Evolutionary conservation across 2,113 vertebrate genomes (phyloP).

Genomic region (Fregata magnificens): DNA sequence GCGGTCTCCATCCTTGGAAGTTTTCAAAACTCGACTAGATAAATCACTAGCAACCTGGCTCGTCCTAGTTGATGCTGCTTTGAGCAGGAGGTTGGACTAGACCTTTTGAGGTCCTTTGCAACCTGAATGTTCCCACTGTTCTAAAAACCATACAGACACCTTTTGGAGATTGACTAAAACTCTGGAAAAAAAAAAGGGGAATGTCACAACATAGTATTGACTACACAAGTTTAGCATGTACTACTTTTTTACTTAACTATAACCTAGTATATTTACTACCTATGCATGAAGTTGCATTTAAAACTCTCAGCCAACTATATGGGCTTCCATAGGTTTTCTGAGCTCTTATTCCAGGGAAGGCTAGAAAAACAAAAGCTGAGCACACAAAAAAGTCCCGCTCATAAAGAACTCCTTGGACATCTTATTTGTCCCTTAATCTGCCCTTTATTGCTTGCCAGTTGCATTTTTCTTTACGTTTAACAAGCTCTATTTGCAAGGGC

Average conservation of each 20-base stretch:
- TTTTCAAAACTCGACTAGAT: not conserved
- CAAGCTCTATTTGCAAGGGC: slow-evolving; percentile 16
- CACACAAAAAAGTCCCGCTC: not conserved
- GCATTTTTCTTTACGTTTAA: slow-evolving; percentile 34
- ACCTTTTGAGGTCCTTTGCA: not conserved
- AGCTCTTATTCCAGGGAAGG: not conserved
- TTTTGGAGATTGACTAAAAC: not conserved
- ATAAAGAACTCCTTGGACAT: not conserved
- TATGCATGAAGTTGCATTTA: not conserved
- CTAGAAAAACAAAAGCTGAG: slow-evolving; percentile 7
- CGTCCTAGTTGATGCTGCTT: not conserved
- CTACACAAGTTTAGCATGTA: not conserved
- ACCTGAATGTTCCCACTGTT: not conserved
- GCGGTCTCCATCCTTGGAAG: not conserved
- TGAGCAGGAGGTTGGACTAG: not conserved
- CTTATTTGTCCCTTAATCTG: slow-evolving; percentile 23
- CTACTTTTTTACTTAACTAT: not conserved
- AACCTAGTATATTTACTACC: not conserved
- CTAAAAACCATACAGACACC: not conserved
- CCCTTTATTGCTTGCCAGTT: not conserved
- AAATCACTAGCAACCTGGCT: not conserved
- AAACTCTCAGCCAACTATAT: not conserved
- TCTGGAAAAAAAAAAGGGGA: not conserved
- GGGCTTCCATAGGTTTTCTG: not conserved
- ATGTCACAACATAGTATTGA: not conserved